phyloP scores from a whole-genome alignment of 2,888 invertebrate species.

The Diachrysia chrysitis region DNA sequence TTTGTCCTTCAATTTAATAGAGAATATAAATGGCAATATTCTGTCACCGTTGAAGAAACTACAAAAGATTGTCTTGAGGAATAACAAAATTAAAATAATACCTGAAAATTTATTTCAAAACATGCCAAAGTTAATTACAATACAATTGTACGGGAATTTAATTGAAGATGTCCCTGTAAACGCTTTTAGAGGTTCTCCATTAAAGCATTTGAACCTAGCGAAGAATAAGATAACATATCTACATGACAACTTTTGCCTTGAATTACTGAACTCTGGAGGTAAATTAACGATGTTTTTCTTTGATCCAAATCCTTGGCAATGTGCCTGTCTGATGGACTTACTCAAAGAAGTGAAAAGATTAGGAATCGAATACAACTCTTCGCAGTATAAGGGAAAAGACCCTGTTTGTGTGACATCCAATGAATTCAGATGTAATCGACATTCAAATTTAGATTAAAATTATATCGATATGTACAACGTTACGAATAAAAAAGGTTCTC shows the following conservation, averaged over 20 bases:
- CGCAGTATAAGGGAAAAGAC: constrained; percentile 70
- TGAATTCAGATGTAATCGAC: constrained; percentile 73
- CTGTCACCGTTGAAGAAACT: constrained; percentile 73
- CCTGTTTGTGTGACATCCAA: constrained; percentile 76
- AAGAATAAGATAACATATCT: constrained; percentile 78
- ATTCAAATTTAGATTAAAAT: constrained; percentile 66
- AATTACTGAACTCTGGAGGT: constrained; percentile 75
- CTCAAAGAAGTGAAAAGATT: constrained; percentile 74
- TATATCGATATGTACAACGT: constrained; percentile 69
- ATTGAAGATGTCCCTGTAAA: constrained; percentile 73
- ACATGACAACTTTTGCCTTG: constrained; percentile 77
- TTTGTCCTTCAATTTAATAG: constrained; percentile 73
- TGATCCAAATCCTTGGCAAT: constrained; percentile 84
- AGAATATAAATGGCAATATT: constrained; percentile 67
- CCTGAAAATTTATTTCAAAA: constrained; percentile 73
- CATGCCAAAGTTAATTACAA: constrained; percentile 66
- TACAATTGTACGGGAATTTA: constrained; percentile 76
- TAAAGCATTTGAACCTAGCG: constrained; percentile 77
- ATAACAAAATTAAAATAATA: constrained; percentile 71
- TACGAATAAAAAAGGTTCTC: constrained; percentile 20
- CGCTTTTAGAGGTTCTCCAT: constrained; percentile 71
- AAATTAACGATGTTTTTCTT: constrained; percentile 75
- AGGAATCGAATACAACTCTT: constrained; percentile 71
- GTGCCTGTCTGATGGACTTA: constrained; percentile 76
- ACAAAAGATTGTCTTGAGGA: constrained; percentile 69